These are phyloP conservation scores for Cephalotes varians DNA, from an alignment of 2,888 invertebrate species.

Conservation along the genomic window DNA sequence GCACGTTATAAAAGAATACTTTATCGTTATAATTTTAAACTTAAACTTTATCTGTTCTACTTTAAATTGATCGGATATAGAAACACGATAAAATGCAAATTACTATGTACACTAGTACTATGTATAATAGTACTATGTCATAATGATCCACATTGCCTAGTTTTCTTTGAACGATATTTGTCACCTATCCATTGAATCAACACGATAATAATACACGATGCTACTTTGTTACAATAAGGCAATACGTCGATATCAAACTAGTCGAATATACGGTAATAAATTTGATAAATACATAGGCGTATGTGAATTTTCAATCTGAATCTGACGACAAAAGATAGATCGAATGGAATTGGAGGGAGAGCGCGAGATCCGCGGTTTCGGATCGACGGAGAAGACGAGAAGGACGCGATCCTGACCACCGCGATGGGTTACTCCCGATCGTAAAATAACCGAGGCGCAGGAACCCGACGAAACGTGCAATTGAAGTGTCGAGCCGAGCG, in stretches of 20 bases:
- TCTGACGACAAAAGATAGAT: constrained; percentile 14
- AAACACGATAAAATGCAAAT: constrained; percentile 45
- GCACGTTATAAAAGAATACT: background rate
- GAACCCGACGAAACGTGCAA: constrained; percentile 83
- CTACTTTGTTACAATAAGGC: background rate
- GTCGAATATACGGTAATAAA: background rate
- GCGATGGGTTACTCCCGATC: constrained; percentile 79
- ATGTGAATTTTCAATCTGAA: constrained; percentile 51
- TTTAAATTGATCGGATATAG: constrained; percentile 18
- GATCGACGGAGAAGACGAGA: constrained; percentile 66
- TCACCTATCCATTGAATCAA: constrained; percentile 22
- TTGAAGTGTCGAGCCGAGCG: constrained; percentile 78
- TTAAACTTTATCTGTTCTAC: background rate
- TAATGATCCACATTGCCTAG: constrained; percentile 30
- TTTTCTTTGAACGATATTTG: constrained; percentile 31
- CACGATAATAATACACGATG: background rate
- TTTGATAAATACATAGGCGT: constrained; percentile 38
- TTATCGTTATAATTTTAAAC: constrained; percentile 4
- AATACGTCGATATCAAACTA: background rate
- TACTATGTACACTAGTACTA: no score
- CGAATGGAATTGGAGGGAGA: constrained; percentile 24
- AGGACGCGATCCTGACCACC: constrained; percentile 77
- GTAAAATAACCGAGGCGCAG: constrained; percentile 81
- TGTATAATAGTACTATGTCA: background rate
- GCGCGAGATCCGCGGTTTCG: constrained; percentile 33